These are phyloP conservation scores for Danio albolineatus DNA, from an alignment of 2,797 vertebrate species.

Conservation along the genomic window DNA sequence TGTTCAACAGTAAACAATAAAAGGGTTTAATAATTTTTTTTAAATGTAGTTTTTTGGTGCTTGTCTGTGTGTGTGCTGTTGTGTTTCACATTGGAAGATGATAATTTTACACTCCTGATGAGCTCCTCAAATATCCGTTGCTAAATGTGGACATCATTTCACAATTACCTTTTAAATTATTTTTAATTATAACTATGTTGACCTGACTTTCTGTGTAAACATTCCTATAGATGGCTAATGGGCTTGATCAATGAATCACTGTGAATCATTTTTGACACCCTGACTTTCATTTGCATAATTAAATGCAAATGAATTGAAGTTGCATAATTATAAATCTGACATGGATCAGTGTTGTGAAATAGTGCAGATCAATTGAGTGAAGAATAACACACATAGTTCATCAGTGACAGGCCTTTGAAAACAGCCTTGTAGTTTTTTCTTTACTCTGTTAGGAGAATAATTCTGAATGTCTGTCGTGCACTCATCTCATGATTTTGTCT, in stretches of 20 bases:
- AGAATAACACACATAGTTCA: constrained; percentile 44
- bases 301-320: constrained; percentile 61
- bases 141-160: constrained; percentile 19
- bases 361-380: constrained; percentile 37
- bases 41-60: too few relatives aligned
- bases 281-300: constrained; percentile 61
- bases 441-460: constrained; percentile 40
- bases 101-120: background rate
- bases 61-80: background rate
- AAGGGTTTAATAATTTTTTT: too few relatives aligned
- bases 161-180: constrained; percentile 50
- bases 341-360: constrained; percentile 58
- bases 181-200: constrained; percentile 53
- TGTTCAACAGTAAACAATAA: background rate
- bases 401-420: constrained; percentile 48
- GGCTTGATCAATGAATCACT: constrained; percentile 42
- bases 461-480: constrained; percentile 29
- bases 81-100: background rate
- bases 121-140: background rate
- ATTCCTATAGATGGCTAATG: constrained; percentile 49
- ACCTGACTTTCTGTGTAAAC: constrained; percentile 45
- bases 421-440: constrained; percentile 53
- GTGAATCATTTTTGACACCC: constrained; percentile 60
- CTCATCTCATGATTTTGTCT: too few relatives aligned
- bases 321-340: constrained; percentile 62